Evolutionary conservation across 2,113 vertebrate genomes (phyloP).

Genomic region (Jacana jacana): DNA sequence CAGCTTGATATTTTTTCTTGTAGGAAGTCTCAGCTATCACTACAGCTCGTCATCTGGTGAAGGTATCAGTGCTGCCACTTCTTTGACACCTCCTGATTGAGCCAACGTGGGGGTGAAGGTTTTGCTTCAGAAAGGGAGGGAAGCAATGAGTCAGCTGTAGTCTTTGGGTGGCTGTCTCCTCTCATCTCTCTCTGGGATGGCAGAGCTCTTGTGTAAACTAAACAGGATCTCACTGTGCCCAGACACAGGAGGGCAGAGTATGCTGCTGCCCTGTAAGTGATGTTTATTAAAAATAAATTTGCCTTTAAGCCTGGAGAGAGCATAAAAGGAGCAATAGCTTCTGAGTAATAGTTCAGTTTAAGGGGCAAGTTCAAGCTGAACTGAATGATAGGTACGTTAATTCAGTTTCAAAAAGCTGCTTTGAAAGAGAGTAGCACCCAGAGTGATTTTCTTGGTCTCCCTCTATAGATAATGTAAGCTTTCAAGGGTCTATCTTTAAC

Average conservation of each 20-base stretch:
- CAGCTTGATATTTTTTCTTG: neutral
- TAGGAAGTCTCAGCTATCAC: neutral
- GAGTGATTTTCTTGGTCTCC: neutral
- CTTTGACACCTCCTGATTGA: neutral
- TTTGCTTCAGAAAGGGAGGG: neutral
- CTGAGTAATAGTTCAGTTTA: neutral
- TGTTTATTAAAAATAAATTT: neutral
- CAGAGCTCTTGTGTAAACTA: neutral
- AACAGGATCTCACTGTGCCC: neutral
- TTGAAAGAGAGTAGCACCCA: neutral
- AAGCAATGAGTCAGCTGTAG: neutral
- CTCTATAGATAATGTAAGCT: neutral
- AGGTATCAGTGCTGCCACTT: neutral
- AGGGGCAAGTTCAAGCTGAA: neutral
- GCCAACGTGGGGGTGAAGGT: neutral
- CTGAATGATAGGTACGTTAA: neutral
- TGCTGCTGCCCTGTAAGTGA: neutral
- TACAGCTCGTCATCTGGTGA: neutral
- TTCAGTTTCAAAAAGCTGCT: neutral
- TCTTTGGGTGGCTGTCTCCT: neutral
- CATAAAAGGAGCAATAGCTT: neutral
- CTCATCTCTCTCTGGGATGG: neutral
- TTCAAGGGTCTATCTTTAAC: neutral
- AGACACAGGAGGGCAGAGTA: neutral
- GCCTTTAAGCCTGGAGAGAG: neutral